Base-by-base conservation (phyloP, 2,113 vertebrate genomes). In the Beaufortia kweichowensis region DNA sequence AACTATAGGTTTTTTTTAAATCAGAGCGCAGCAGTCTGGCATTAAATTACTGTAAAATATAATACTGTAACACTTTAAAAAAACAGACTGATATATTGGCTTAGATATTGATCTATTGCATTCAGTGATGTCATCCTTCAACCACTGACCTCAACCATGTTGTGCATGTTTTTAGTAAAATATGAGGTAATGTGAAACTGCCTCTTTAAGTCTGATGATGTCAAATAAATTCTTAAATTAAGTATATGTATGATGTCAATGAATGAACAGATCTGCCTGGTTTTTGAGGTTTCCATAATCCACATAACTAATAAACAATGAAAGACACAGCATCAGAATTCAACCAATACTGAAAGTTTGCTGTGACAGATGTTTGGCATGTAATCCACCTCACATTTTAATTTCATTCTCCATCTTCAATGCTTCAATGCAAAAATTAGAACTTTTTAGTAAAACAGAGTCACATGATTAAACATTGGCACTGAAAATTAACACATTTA, bases 401-500 rank as follows among this genome's bases (percentile, higher is more conserved):
- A n/a, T n/a, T n/a, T n/a, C n/a, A n/a, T n/a, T n/a, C n/a, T n/a
- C n/a, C 1, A 48, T 48, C 43, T 14, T 48, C 43, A 17, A 4
- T 48, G 1, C 14, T 39, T 39, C 35, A 39, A 35, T 35, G 5
- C 33, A 35, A 35, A 35, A 35, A 7, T 35, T 9, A 7, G 6
- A 35, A 35, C 5, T 17, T 46, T 46, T 46, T 17, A 46, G 4
- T 17, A 39, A 14, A 33, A 28, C 50, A n/a, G 8, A 1, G 39
- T 50, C 64, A 67, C 64, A 3, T 67, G 65, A 73, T 56, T 61
- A 4, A 43, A 46, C 11, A 61, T 73, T 73, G 70, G 70, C 70
- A 73, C 56, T 31, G 57, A 26, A 74, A 61, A 29, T 74, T 15
- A 59, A 4, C 6, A 56, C 7, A 28, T 8, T 69, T 5, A 67